These are phyloP conservation scores for Gymnoscopelus braueri DNA, from an alignment of 2,797 vertebrate species.

Conservation along the genomic window DNA sequence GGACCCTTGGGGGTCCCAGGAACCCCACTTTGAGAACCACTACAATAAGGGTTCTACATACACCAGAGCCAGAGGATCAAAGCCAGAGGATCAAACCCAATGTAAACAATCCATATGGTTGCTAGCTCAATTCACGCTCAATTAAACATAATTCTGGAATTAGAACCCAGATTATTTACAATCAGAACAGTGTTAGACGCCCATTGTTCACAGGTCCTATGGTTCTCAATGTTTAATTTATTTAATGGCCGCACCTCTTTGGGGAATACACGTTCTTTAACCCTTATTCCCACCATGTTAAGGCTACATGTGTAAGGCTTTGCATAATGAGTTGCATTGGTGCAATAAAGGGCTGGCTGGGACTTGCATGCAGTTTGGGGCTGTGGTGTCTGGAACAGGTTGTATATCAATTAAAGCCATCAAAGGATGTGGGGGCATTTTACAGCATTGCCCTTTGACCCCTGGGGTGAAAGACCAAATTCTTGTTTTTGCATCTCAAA, in stretches of 20 bases:
- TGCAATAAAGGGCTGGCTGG: slow-evolving; percentile 43
- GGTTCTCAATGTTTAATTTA: slow-evolving; percentile 57
- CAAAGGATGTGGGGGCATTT: slow-evolving; percentile 74
- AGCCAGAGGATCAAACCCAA: slow-evolving; percentile 41
- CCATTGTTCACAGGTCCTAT: slow-evolving; percentile 53
- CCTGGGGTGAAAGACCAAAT: slow-evolving; percentile 70
- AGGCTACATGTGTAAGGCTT: too few relatives aligned
- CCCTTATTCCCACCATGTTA: too few relatives aligned
- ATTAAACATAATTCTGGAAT: slow-evolving; percentile 65
- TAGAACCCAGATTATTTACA: slow-evolving; percentile 21
- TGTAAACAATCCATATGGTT: slow-evolving; percentile 70
- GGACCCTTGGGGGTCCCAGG: slow-evolving; percentile 42
- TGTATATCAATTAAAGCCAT: slow-evolving; percentile 81
- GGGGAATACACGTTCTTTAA: too few relatives aligned
- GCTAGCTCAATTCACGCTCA: slow-evolving; percentile 65
- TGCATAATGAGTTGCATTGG: background rate
- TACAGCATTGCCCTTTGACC: slow-evolving; percentile 76
- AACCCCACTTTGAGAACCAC: slow-evolving; percentile 55
- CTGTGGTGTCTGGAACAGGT: slow-evolving; percentile 65
- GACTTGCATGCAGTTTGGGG: slow-evolving; percentile 65
- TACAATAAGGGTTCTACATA: slow-evolving; percentile 49
- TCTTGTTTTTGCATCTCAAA: slow-evolving; percentile 76
- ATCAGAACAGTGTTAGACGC: slow-evolving; percentile 47
- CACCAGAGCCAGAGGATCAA: slow-evolving; percentile 44
- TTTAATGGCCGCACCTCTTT: slow-evolving; percentile 53